These are phyloP conservation scores for Oreotrochilus melanogaster DNA, from an alignment of 2,113 vertebrate species.

Conservation along the genomic window DNA sequence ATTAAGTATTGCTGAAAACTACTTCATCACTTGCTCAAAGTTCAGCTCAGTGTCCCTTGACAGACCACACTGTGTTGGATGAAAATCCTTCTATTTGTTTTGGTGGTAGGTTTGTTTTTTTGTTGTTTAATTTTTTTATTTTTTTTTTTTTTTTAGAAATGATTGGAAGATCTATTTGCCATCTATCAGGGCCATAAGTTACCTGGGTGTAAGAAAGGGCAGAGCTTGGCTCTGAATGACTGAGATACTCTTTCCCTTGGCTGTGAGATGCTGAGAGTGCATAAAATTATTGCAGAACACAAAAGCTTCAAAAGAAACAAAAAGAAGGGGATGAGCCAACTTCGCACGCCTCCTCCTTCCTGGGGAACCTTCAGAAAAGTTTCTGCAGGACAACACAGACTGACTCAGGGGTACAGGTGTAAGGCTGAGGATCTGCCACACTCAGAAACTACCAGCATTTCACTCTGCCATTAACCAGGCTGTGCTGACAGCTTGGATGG, in stretches of 20 bases:
- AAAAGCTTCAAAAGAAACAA: not conserved
- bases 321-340: not conserved
- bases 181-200: not conserved
- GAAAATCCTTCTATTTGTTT: conserved; percentile 45
- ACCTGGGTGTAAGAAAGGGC: not conserved
- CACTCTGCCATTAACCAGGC: rapidly evolving
- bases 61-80: not conserved
- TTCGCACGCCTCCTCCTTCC: not conserved
- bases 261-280: not conserved
- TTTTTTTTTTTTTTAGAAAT: not conserved
- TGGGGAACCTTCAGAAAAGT: not conserved
- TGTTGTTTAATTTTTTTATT: not conserved
- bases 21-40: conserved; percentile 45
- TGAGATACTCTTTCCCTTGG: not conserved
- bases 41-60: conserved; percentile 3
- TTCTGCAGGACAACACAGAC: not conserved
- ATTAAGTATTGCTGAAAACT: conserved; percentile 7
- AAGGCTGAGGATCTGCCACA: not conserved
- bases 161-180: conserved; percentile 41
- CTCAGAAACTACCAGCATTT: not conserved
- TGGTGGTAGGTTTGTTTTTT: not conserved
- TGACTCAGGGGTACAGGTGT: rapidly evolving
- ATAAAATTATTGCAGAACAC: not conserved
- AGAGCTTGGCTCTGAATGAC: not conserved
- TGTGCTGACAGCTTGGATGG: not conserved